These are phyloP conservation scores for Embidobia sp. DNA, from an alignment of 2,888 invertebrate species.

Conservation along the genomic window DNA sequence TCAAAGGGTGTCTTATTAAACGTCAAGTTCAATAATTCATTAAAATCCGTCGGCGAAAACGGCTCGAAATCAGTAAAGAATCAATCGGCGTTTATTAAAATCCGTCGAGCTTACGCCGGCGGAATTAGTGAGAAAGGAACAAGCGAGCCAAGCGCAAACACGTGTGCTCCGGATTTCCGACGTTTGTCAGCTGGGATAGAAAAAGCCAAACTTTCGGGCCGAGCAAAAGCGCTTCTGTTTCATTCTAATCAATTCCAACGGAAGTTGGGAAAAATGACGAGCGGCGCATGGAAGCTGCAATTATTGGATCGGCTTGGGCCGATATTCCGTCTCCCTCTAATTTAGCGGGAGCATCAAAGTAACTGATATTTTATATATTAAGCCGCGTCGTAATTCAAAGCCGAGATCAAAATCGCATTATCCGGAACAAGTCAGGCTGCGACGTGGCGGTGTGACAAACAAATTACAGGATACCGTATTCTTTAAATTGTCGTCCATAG, in stretches of 20 bases:
- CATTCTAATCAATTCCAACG: conserved; percentile 70
- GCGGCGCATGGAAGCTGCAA: conserved; percentile 60
- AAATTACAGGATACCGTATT: too few species aligned
- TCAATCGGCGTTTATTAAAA: conserved; percentile 28
- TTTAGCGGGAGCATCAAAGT: conserved; percentile 39
- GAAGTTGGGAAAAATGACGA: conserved; percentile 59
- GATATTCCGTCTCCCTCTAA: conserved; percentile 67
- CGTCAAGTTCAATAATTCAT: neutral
- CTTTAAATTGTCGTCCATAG: too few species aligned
- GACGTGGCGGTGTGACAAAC: too few species aligned
- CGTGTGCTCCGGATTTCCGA: conserved; percentile 47
- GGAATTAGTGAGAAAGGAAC: conserved; percentile 3
- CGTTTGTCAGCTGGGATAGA: conserved; percentile 39
- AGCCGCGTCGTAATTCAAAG: too few species aligned
- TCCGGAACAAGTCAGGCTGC: too few species aligned
- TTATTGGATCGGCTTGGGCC: conserved; percentile 68
- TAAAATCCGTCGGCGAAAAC: neutral
- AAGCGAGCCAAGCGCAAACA: conserved; percentile 8
- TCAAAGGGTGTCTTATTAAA: neutral
- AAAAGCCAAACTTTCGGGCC: conserved; percentile 39
- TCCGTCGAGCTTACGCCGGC: neutral
- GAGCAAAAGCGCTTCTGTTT: conserved; percentile 51
- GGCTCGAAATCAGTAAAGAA: conserved; percentile 1
- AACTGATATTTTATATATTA: conserved; percentile 46
- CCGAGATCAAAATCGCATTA: too few species aligned